Evolutionary conservation across 2,888 invertebrate genomes (phyloP).

Genomic region (Drosophila imparisetae): DNA sequence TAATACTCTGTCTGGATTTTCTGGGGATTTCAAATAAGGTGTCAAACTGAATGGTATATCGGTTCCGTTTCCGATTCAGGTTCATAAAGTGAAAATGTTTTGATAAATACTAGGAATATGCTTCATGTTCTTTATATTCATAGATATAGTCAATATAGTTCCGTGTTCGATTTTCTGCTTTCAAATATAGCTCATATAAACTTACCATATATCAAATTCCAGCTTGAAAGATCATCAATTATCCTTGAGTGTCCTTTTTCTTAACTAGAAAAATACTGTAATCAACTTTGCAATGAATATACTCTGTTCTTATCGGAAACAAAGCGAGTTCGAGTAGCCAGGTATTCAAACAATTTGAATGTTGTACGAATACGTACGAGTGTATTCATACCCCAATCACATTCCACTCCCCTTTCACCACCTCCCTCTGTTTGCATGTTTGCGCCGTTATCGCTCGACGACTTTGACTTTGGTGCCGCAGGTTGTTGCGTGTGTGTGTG

Average conservation of each 20-base stretch:
- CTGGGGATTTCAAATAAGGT: neutral
- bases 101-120: no score
- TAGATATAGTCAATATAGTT: neutral
- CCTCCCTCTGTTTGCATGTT: conserved; percentile 9
- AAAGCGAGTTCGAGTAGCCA: conserved; percentile 1
- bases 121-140: no score
- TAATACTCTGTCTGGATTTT: neutral
- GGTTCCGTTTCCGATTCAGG: neutral
- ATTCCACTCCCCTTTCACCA: neutral
- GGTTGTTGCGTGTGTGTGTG: conserved; percentile 7
- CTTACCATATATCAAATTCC: neutral
- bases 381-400: neutral
- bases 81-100: no score
- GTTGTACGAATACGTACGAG: conserved; percentile 25
- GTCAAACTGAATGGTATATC: neutral
- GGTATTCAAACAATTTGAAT: conserved; percentile 56
- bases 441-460: conserved; percentile 61
- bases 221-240: neutral
- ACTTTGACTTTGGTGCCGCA: conserved; percentile 54
- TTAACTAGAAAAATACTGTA: neutral
- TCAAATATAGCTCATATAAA: neutral
- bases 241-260: neutral
- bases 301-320: neutral
- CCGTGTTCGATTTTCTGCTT: neutral
- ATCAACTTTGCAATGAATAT: neutral